Base-by-base conservation (phyloP, 1,140 invertebrate species). In the Drosophila ogumai region DNA sequence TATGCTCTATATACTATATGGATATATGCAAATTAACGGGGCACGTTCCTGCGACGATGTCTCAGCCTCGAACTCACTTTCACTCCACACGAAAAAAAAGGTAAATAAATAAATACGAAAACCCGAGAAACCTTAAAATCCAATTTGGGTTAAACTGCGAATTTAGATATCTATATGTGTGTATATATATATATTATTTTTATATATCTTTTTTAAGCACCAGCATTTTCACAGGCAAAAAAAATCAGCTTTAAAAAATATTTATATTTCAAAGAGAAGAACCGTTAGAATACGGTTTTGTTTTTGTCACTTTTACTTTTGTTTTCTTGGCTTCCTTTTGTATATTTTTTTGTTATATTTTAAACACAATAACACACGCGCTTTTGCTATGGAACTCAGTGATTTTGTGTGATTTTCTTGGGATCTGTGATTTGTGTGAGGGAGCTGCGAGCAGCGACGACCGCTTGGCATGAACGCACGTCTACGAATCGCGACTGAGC, bases 401-500 rank as follows among this genome's bases (percentile, higher is more conserved):
- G 28, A 10, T 50, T 73, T 32, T 31, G 25, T 17, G 34, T 34
- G 22, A 38, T 22, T 28, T 44, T 61, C n/a, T 47, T 17, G 58
- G 47, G 41, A 34, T 36, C n/a, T 52, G 25, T 54, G 41, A 43
- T 65, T 56, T 52, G 63, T 54, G 55, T 54, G 17, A 36, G 64
- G 77, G 79, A 86, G 84, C 73, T 72, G 69, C 78, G 66, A 75
- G 55, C 67, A 81, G 67, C 77, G 82, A 81, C 90, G 80, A 91
- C 90, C 80, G 90, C 78, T 79, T 84, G 86, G 85, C 75, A 80
- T 79, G 90, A 91, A 90, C 80, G 90, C 90, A 91, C 85, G 82
- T 87, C 76, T 73, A 90, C 81, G 90, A 91, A 91, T 91, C 88
- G 82, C 82, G 90, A 81, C 80, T 91, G 90, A 82, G 90, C 90